These are phyloP conservation scores for Drosophila gaucha DNA, from an alignment of 2,888 invertebrate genomes.

Conservation along the genomic window DNA sequence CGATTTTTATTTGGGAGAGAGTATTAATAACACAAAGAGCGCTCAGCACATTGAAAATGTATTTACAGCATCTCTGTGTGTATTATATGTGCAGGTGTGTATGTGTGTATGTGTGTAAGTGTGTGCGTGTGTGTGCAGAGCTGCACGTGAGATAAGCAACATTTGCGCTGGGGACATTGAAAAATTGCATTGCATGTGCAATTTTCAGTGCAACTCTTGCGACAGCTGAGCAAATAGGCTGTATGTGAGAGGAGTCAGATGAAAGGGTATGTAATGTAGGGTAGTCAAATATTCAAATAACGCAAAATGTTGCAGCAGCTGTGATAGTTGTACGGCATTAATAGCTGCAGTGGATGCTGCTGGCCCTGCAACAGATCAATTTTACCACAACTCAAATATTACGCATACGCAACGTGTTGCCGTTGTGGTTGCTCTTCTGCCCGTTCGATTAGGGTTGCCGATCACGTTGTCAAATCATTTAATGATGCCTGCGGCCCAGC, in stretches of 20 bases:
- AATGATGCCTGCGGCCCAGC: conserved; percentile 44
- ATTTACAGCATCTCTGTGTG: neutral
- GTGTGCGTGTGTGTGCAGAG: conserved; percentile 3
- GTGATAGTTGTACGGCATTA: conserved; percentile 2
- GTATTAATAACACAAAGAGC: conserved; percentile 25
- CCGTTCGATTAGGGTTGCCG: conserved; percentile 10
- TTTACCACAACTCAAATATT: conserved; percentile 20
- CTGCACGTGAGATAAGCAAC: conserved; percentile 72
- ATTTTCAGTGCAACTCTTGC: conserved; percentile 30
- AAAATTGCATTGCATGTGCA: conserved; percentile 44
- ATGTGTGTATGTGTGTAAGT: conserved; percentile 1
- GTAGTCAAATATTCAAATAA: conserved; percentile 11
- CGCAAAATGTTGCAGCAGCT: conserved; percentile 9
- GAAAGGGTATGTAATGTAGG: neutral
- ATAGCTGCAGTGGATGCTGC: conserved; percentile 4
- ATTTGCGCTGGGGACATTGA: conserved; percentile 45
- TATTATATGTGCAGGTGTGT: too few relatives aligned
- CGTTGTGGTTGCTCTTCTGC: neutral
- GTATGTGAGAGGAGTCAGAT: neutral
- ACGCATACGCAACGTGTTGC: conserved; percentile 45
- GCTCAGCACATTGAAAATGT: conserved; percentile 21
- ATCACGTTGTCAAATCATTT: conserved; percentile 65
- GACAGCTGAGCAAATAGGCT: conserved; percentile 49
- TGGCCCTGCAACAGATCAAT: too few relatives aligned
- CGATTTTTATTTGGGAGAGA: conserved; percentile 29